These are phyloP conservation scores for Drosophila orena DNA, from an alignment of 1,140 invertebrate species.

Conservation along the genomic window DNA sequence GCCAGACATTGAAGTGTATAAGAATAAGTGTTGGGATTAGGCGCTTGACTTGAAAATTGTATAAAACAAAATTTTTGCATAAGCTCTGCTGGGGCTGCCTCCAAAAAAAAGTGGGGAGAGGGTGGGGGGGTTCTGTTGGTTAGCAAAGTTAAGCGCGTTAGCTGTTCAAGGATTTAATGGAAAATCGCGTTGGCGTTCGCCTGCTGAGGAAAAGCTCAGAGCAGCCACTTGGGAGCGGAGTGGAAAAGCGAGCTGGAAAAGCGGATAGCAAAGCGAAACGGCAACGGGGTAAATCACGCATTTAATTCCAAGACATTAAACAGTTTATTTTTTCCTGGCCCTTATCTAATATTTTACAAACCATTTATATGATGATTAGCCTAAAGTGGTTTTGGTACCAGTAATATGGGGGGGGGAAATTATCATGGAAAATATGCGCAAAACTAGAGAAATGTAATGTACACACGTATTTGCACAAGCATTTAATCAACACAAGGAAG, in stretches of 20 bases:
- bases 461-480: no score
- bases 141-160: constrained; percentile 76
- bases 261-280: constrained; percentile 11
- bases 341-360: constrained; percentile 84
- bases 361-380: constrained; percentile 83
- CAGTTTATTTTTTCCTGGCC: constrained; percentile 68
- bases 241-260: constrained; percentile 1
- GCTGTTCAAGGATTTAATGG: constrained; percentile 81
- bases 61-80: constrained; percentile 84
- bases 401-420: constrained; percentile 1
- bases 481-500: no score
- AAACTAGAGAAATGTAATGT: neutral
- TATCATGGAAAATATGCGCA: neutral
- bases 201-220: constrained; percentile 25
- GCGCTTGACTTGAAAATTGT: constrained; percentile 83
- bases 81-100: constrained; percentile 64
- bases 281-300: constrained; percentile 82
- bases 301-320: constrained; percentile 83
- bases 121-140: constrained; percentile 45
- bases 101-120: constrained; percentile 17
- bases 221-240: constrained; percentile 25
- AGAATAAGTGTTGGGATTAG: constrained; percentile 84
- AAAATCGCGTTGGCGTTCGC: constrained; percentile 68
- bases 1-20: constrained; percentile 81
- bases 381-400: constrained; percentile 49